Evolutionary conservation across 2,113 vertebrate species (phyloP).

Genomic region (Pelecanoides urinatrix): DNA sequence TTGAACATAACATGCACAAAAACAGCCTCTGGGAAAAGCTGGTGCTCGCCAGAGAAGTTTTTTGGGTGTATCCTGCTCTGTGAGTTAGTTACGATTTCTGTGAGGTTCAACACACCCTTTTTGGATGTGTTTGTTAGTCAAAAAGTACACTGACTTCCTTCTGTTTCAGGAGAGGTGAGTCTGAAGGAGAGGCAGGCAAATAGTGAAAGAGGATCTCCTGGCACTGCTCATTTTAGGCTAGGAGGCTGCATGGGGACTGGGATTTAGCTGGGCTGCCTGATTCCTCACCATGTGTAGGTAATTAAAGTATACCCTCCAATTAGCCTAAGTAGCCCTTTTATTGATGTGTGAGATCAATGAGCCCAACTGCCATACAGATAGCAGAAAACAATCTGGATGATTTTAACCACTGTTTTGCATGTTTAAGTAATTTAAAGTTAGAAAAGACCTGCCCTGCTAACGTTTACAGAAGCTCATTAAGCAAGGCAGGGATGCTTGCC

Average conservation of each 20-base stretch:
- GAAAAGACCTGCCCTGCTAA: neutral
- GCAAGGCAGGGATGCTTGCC: neutral
- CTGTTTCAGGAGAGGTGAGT: neutral
- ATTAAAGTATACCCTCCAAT: neutral
- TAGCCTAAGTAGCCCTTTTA: neutral
- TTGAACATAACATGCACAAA: neutral
- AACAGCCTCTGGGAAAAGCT: conserved; percentile 1
- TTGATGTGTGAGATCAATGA: neutral
- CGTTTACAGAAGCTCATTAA: conserved; percentile 1
- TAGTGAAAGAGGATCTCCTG: conserved; percentile 18
- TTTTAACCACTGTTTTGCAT: conserved; percentile 31
- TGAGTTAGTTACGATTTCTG: neutral
- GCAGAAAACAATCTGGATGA: neutral
- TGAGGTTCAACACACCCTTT: neutral
- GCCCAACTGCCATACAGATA: neutral
- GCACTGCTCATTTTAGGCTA: neutral
- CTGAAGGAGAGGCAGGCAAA: conserved; percentile 14
- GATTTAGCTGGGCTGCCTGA: neutral
- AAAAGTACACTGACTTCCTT: conserved; percentile 23
- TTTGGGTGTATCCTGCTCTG: conserved; percentile 17
- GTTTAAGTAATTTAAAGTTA: neutral
- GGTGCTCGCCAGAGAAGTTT: neutral
- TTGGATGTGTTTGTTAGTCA: conserved; percentile 44
- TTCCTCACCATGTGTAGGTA: neutral
- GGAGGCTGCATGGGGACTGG: neutral